Base-by-base conservation (phyloP, 1,140 invertebrate genomes). In the Ips typographus region DNA sequence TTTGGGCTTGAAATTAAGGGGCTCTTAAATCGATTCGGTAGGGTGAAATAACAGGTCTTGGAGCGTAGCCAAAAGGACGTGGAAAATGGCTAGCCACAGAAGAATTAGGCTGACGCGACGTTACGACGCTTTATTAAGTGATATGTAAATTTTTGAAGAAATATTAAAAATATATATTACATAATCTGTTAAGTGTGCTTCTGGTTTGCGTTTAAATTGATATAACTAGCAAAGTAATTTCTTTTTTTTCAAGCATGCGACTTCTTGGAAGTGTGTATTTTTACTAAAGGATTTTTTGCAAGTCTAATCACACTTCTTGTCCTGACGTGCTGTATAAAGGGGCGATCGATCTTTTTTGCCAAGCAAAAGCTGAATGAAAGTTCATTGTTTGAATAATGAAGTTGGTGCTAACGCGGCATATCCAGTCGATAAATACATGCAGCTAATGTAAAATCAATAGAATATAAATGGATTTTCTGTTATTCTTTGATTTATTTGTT, bases 291-390 rank as follows among this genome's bases (percentile, higher is more conserved):
- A 22, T 22, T 22, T 22, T 22, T 22, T 22, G 22, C 22, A 22
- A 22, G 22, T 22, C 22, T 22, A 22, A 22, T 22, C 22, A 22
- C 22, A 22, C 22, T 22, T 22, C 22, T 22, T 22, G 22, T 22
- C 22, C 22, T 22, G 22, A 22, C 22, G 6, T 3, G 44, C 3
- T 6, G 3, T 22, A 2, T 6, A 49, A 49, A 49, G 22, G 44
- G 44, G 7, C 44, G 3, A 55, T 55, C 52, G 52, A 55, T 55
- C 8, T 55, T 40, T 58, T 58, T 41, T 2, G 7, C 58, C 7
- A n/a, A 53, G 38, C 49, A 52, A 61, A 63, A 52, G 61, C 44
- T 63, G 61, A 63, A 63, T 63, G 61, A 63, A 63, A 39, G 44
- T 53, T 52, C 61, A 52, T 40, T 63, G 44, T 38, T 63, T 63